Evolutionary conservation across 2,888 invertebrate species (phyloP).

Genomic region (Apodemia zela): DNA sequence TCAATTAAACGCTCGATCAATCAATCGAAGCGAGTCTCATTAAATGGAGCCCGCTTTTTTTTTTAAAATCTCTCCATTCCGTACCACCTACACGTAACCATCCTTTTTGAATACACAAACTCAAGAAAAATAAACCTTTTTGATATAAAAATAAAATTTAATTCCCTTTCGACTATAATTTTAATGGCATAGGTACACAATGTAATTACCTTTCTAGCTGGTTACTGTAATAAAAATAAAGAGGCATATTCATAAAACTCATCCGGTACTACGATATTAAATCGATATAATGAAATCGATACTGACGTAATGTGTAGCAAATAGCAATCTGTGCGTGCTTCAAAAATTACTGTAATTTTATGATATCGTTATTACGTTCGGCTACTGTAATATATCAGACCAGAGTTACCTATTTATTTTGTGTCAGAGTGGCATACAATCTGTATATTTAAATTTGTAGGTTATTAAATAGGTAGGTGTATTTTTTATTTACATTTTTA

Average conservation of each 20-base stretch:
- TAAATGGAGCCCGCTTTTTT: conserved; percentile 42
- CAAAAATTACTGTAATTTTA: conserved; percentile 64
- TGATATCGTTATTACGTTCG: conserved; percentile 23
- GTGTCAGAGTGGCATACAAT: conserved; percentile 3
- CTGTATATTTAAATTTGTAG: conserved; percentile 9
- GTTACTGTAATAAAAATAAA: conserved; percentile 51
- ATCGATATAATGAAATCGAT: conserved; percentile 71
- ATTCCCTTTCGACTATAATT: conserved; percentile 19
- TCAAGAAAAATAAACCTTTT: conserved; percentile 22
- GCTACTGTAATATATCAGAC: conserved; percentile 19
- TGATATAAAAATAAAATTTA: neutral
- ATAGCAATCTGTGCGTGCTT: conserved; percentile 48
- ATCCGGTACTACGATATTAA: conserved; percentile 61
- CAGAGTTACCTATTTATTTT: too few species aligned
- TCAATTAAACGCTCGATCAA: conserved; percentile 46
- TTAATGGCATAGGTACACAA: conserved; percentile 39
- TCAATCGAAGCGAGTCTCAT: conserved; percentile 42
- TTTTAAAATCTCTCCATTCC: conserved; percentile 41
- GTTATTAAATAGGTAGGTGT: neutral
- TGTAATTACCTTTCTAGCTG: conserved; percentile 60
- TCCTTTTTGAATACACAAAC: conserved; percentile 23
- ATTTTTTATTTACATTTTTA: neutral
- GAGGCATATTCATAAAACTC: conserved; percentile 45
- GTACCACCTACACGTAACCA: conserved; percentile 40
- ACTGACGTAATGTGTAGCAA: conserved; percentile 58